Evolutionary conservation across 2,888 invertebrate genomes (phyloP).

Genomic region (Spatulosminthurus flaviceps): DNA sequence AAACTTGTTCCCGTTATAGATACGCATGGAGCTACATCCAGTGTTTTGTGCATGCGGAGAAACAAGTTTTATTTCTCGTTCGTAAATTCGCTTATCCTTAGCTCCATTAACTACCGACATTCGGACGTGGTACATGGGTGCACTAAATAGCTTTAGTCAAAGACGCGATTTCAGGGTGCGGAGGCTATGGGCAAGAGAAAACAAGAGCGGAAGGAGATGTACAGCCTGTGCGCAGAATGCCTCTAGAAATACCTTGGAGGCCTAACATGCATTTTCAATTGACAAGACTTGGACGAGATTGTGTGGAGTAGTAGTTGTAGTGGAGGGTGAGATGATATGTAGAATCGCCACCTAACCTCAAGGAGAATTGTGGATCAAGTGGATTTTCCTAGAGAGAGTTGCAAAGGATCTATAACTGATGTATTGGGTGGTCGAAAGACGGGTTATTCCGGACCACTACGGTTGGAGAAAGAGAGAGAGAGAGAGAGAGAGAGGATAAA

Average conservation of each 20-base stretch:
- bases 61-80: conserved; percentile 18
- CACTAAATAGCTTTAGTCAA: conserved; percentile 29
- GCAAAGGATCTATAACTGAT: not conserved
- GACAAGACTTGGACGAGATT: conserved; percentile 33
- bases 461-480: conserved; percentile 24
- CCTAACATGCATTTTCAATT: conserved; percentile 54
- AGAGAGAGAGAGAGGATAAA: not conserved
- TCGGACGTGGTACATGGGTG: not conserved
- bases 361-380: conserved; percentile 21
- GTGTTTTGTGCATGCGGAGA: not conserved
- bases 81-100: conserved; percentile 31
- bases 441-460: too few species aligned
- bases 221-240: not conserved
- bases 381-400: not conserved
- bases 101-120: conserved; percentile 36
- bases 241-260: conserved; percentile 42
- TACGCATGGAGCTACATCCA: not conserved
- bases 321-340: conserved; percentile 29
- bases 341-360: conserved; percentile 22
- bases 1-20: too few species aligned
- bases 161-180: not conserved
- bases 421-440: not conserved
- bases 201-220: not conserved
- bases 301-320: not conserved
- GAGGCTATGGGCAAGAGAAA: conserved; percentile 3